Conservation (phyloP, 2,888 invertebrate species). For the Dugesia japonica region DNA sequence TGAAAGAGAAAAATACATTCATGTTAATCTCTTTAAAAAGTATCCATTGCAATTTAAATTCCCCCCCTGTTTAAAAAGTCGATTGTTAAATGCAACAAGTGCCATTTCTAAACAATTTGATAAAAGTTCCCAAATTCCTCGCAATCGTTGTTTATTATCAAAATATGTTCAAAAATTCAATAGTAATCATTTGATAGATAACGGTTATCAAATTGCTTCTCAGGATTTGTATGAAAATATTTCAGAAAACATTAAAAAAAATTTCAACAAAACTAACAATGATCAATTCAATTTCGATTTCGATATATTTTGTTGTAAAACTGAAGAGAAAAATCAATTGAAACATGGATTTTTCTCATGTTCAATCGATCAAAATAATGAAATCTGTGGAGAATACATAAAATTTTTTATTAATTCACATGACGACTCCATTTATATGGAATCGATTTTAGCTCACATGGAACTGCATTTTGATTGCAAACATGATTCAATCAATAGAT, state of each 20-base stretch:
- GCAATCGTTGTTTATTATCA: not conserved
- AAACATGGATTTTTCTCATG: not conserved
- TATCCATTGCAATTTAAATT: not conserved
- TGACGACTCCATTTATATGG: not conserved
- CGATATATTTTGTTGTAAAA: not conserved
- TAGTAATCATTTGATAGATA: not conserved
- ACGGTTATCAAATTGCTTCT: not conserved
- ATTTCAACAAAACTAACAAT: not conserved
- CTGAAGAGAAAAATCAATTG: not conserved
- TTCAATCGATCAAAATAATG: not conserved
- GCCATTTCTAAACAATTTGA: not conserved
- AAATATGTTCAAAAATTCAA: not conserved
- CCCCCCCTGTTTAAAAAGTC: not conserved
- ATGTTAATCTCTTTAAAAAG: not conserved
- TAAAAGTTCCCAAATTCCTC: not conserved
- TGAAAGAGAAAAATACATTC: not conserved
- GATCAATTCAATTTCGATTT: not conserved
- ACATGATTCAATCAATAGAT: not conserved
- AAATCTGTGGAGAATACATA: not conserved
- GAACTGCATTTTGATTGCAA: not conserved
- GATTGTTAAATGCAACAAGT: not conserved
- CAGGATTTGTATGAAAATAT: not conserved
- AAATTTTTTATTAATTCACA: not conserved
- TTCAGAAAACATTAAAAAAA: not conserved
- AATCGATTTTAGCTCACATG: not conserved